Percentiles rank a stretch among this genome's conserved stretches.
Conservation (phyloP, 2,797 vertebrate genomes). For the Lepilemur septentrionalis region DNA sequence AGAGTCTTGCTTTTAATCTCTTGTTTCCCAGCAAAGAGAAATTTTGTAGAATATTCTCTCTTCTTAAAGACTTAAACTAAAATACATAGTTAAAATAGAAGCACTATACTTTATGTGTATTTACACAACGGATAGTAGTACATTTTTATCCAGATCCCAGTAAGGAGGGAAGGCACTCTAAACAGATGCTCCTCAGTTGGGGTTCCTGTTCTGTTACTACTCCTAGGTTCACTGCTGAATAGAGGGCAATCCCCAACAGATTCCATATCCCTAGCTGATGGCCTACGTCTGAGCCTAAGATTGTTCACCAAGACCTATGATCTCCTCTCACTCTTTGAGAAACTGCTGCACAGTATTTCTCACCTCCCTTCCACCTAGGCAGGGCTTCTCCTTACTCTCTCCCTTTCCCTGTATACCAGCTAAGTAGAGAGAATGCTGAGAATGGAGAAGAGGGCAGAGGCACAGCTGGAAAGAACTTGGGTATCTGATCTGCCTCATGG, state of each 20-base stretch:
- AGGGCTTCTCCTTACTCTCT: neutral
- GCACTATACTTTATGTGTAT: neutral
- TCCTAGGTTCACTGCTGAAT: neutral
- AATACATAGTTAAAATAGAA: slow-evolving; percentile 30
- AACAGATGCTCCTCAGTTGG: neutral
- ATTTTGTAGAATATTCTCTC: slow-evolving; percentile 55
- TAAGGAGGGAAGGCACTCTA: neutral
- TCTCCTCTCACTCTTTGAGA: neutral
- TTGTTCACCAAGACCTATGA: neutral
- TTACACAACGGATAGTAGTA: slow-evolving; percentile 4
- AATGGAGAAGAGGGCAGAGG: neutral
- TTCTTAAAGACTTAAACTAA: slow-evolving; percentile 55
- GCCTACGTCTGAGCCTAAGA: neutral
- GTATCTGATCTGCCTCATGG: neutral
- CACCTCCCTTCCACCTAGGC: neutral
- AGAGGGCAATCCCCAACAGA: neutral
- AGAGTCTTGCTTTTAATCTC: slow-evolving; percentile 63
- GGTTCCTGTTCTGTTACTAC: neutral
- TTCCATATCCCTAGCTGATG: neutral
- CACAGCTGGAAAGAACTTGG: neutral
- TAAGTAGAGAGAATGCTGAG: neutral
- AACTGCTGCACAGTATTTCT: neutral
- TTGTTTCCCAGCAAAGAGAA: slow-evolving; percentile 66
- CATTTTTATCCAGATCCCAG: neutral
- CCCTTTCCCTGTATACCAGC: neutral